Percentiles rank a stretch among this genome's conserved stretches.
Conservation (phyloP, 1,140 invertebrate species). For the Rhagoletis pomonella region DNA sequence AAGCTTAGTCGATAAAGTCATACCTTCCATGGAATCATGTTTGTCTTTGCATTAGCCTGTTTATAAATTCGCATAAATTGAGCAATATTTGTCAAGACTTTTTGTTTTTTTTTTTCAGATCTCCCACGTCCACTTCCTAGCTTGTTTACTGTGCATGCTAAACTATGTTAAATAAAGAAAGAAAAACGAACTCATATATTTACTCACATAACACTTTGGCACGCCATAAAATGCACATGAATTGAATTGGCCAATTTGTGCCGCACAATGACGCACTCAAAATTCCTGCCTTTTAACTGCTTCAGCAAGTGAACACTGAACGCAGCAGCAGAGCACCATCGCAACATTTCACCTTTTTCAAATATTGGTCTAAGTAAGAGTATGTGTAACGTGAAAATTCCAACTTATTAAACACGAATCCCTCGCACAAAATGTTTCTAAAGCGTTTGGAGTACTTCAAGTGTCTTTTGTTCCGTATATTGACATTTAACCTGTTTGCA, state of each 20-base stretch:
- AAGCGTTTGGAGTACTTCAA: constrained; percentile 7
- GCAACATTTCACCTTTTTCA: not conserved
- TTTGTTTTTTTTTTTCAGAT: not conserved
- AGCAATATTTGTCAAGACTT: constrained; percentile 60
- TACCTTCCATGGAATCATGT: not conserved
- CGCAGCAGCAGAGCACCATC: not conserved
- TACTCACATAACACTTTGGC: not conserved
- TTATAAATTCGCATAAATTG: constrained; percentile 68
- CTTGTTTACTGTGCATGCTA: not conserved
- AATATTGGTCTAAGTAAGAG: not conserved
- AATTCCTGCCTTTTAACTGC: not conserved
- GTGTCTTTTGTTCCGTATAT: not conserved
- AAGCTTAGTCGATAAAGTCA: not conserved
- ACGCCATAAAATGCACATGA: not conserved
- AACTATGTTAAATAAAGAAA: not conserved
- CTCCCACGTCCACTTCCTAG: not conserved
- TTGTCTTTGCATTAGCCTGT: constrained; percentile 15
- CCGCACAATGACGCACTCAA: constrained; percentile 34
- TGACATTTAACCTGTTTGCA: constrained; percentile 30
- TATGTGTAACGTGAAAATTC: not conserved
- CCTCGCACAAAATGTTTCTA: not conserved
- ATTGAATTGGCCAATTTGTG: constrained; percentile 33
- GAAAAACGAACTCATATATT: not conserved
- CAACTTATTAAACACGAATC: not conserved
- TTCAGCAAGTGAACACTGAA: not conserved